Conservation (phyloP, 2,113 vertebrate species). For the Lophotis ruficrista region DNA sequence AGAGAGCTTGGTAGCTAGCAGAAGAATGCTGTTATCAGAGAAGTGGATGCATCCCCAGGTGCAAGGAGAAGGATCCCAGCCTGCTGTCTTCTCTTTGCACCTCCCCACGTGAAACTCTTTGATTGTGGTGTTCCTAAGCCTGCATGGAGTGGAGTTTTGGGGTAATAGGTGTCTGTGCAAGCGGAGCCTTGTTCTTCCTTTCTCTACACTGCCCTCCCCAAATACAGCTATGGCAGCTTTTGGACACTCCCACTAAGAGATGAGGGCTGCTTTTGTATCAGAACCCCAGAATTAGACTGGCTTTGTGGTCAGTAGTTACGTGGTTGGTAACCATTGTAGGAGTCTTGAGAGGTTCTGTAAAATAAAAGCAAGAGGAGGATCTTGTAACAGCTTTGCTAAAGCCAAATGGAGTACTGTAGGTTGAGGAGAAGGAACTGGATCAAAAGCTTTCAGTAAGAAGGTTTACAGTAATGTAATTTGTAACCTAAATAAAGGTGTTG, state of each 20-base stretch:
- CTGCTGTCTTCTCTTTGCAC: neutral
- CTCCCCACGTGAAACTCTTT: neutral
- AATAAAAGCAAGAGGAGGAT: neutral
- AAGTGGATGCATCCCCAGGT: neutral
- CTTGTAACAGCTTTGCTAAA: neutral
- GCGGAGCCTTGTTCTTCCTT: neutral
- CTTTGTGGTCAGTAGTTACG: neutral
- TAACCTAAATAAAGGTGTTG: neutral
- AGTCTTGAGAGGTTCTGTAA: neutral
- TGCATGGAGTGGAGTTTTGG: neutral
- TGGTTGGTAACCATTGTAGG: neutral
- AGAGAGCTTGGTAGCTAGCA: neutral
- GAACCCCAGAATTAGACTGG: neutral
- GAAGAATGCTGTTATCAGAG: slow-evolving; percentile 18
- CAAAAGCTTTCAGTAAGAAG: neutral
- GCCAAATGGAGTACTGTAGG: neutral
- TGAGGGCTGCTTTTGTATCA: neutral
- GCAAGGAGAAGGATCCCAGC: neutral
- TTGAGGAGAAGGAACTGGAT: neutral
- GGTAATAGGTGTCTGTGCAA: neutral
- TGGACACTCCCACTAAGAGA: neutral
- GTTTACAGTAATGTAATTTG: neutral
- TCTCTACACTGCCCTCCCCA: neutral
- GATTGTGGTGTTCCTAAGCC: neutral
- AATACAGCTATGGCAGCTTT: neutral